These are phyloP conservation scores for Lysandra bellargus DNA, from an alignment of 2,888 invertebrate species.

Conservation along the genomic window DNA sequence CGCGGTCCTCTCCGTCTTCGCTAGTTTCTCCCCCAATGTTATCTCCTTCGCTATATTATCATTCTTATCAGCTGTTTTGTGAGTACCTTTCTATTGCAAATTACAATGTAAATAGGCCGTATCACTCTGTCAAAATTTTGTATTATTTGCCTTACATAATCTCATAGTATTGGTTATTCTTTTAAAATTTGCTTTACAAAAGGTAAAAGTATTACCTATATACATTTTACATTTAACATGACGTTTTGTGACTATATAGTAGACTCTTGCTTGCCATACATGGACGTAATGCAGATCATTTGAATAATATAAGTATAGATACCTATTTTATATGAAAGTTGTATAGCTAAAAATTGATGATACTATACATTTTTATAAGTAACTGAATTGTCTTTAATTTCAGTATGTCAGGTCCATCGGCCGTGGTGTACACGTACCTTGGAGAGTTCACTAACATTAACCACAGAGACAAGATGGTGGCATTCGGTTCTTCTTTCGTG, in stretches of 20 bases:
- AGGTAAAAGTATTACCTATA: too few species aligned
- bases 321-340: too few species aligned
- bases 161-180: not conserved
- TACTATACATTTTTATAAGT: too few species aligned
- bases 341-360: too few species aligned
- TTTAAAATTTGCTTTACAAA: too few species aligned
- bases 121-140: not conserved
- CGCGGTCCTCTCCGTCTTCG: conserved; percentile 75
- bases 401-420: conserved; percentile 74
- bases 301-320: too few species aligned
- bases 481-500: conserved; percentile 73
- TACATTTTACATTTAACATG: too few species aligned
- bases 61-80: conserved; percentile 84
- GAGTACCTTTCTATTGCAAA: conserved; percentile 47
- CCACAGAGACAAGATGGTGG: conserved; percentile 75
- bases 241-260: too few species aligned
- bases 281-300: too few species aligned
- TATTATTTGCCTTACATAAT: not conserved
- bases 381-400: conserved; percentile 33
- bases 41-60: conserved; percentile 80
- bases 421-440: conserved; percentile 80
- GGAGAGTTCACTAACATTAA: conserved; percentile 79
- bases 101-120: not conserved
- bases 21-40: conserved; percentile 82
- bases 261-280: too few species aligned